Base-by-base conservation (phyloP, 2,797 vertebrate species). In the Cephalopachus bancanus region DNA sequence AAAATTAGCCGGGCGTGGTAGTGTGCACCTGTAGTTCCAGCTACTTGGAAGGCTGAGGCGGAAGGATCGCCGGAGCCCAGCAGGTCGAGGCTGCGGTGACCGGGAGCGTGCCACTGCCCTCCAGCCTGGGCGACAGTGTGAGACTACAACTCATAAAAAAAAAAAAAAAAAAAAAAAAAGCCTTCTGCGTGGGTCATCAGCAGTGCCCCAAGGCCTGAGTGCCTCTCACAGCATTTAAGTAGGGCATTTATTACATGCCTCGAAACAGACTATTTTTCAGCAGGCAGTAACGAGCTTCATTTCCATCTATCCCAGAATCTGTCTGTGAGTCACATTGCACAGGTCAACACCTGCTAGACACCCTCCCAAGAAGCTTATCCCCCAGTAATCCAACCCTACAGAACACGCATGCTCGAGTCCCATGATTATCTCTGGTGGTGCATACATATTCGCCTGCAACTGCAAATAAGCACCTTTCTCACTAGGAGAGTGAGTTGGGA, bases 251-350 rank as follows among this genome's bases (percentile, higher is more conserved):
- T 69, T 90, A 84, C 33, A 84, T 51, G 20, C 53, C 55, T 93
- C 81, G 59, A 78, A 78, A 79, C 16, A 91, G 62, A 85, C 30
- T 76, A 67, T 19, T 94, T 96, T 96, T 78, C 64, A 95, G 62
- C 15, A 90, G 67, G 44, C 9, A 37, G 53, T 87, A 76, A 79
- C 80, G 20, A 94, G 17, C 8, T 93, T 86, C 71, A 89, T 87
- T 95, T 94, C 51, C 26, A 57, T 83, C 14, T 30, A 85, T 86
- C 72, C 71, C 69, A 92, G 60, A 91, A 78, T 95, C 19, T 76
- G 74, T 89, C 85, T 97, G 76, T 60, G 85, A 69, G 72, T 93
- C 79, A 80, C n/a, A 86, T 75, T 71, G 80, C n/a, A 84, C 4
- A 88, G 37, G 76, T 89, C 75, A 84, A 83, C 60, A 94, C 3